Base-by-base conservation (phyloP, 2,113 vertebrate species). In the Ariopsis seemanni region DNA sequence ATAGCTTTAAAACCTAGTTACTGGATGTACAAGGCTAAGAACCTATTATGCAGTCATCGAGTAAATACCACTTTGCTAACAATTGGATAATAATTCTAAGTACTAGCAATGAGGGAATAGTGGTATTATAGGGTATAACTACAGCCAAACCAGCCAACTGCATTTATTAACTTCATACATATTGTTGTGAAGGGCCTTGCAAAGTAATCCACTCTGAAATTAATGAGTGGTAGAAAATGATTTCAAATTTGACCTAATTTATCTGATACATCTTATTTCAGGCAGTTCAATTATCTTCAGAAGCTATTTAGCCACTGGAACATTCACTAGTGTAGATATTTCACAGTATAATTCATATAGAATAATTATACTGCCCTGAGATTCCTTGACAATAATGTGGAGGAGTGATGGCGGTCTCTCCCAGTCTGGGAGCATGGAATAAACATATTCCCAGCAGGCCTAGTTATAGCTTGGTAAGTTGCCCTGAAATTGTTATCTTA, bases 351-450 rank as follows among this genome's bases (percentile, higher is more conserved):
- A 96, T 96, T 96, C 95, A 96, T 94, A 94, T 92, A 92, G 92
- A 91, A 92, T 95, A 94, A 95, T 96, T 95, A 95, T 94, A 95
- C 96, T 96, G 95, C 94, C 90, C 93, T 93, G 91, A 94, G 93
- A 94, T 93, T 95, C 84, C 93, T 93, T 96, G 97, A 97, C 97
- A 97, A 96, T 96, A 97, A 96, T 96, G 95, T 90, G 94, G 93
- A 89, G 74, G 95, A 97, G 92, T 95, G 96, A 98, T 97, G 95
- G 94, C 91, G 92, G 94, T 94, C 93, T 94, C 95, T 96, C 91
- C 93, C 92, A 95, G 95, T 96, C 96, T 95, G 94, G 96, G 96
- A 96, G 94, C 93, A 95, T 88, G 94, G 93, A 90, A 92, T 95
- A 94, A 94, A 96, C 95, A 93, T 94, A 95, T 96, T 97, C 97